Evolutionary conservation across 2,888 invertebrate genomes (phyloP).

Genomic region (Busseola fusca): DNA sequence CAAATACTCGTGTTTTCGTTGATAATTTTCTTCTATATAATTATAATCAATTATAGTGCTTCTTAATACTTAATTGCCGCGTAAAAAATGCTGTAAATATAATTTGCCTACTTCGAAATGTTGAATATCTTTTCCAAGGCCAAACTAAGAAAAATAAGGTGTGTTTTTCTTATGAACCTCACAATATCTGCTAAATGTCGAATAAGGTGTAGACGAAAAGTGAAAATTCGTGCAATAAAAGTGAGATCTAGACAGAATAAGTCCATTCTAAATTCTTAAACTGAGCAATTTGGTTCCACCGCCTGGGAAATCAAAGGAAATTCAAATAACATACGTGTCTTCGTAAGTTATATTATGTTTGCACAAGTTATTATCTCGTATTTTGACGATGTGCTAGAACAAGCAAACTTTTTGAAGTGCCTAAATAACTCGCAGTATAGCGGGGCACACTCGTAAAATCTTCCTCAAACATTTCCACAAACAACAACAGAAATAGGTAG

Average conservation of each 20-base stretch:
- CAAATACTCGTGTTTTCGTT: too few relatives aligned
- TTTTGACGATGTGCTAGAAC: conserved; percentile 29
- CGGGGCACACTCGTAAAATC: conserved; percentile 17
- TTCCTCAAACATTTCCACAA: conserved; percentile 4
- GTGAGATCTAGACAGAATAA: conserved; percentile 40
- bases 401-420: conserved; percentile 31
- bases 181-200: conserved; percentile 14
- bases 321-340: conserved; percentile 59
- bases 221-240: conserved; percentile 12
- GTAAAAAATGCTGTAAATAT: background rate
- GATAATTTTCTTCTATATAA: too few relatives aligned
- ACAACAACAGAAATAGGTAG: conserved; percentile 10
- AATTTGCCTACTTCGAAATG: background rate
- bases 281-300: conserved; percentile 54
- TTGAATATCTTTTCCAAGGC: background rate
- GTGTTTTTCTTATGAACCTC: background rate
- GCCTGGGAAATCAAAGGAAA: conserved; percentile 68
- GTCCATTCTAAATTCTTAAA: conserved; percentile 49
- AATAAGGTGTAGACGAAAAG: conserved; percentile 7
- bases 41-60: too few relatives aligned
- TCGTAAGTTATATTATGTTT: conserved; percentile 51
- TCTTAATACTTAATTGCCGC: too few relatives aligned
- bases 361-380: conserved; percentile 33
- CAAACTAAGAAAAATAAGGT: background rate
- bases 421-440: conserved; percentile 11